Percentiles rank a stretch among this genome's conserved stretches.
These are phyloP conservation scores for Trichechus manatus DNA, from an alignment of 2,113 vertebrate species.

Conservation along the genomic window DNA sequence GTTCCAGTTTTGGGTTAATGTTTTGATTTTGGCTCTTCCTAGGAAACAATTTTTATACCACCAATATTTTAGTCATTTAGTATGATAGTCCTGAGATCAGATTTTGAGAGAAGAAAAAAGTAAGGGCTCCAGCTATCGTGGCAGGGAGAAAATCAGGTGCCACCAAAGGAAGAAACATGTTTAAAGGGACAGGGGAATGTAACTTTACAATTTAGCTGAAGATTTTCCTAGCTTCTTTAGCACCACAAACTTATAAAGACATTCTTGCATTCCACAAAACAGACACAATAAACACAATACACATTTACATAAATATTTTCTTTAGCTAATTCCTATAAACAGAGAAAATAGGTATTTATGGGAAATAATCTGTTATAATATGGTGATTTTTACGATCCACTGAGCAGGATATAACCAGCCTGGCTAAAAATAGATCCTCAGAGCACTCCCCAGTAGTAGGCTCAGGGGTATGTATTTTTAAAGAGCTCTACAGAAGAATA, in stretches of 20 bases:
- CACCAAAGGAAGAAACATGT: background rate
- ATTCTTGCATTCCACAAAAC: background rate
- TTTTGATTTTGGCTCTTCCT: too few relatives aligned
- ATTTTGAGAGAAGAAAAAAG: background rate
- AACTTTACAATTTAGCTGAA: background rate
- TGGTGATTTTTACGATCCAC: background rate
- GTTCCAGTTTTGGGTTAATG: too few relatives aligned
- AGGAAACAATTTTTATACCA: constrained; percentile 26
- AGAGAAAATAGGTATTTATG: background rate
- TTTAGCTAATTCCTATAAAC: background rate
- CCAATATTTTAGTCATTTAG: background rate
- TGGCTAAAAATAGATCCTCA: background rate
- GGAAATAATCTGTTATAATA: background rate
- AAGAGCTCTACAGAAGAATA: background rate
- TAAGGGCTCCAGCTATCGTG: background rate
- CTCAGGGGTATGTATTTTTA: background rate
- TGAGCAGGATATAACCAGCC: background rate
- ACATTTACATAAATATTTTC: background rate
- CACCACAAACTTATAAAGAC: background rate
- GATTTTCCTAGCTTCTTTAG: background rate
- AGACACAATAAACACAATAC: background rate
- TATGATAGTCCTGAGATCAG: background rate
- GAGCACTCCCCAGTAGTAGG: background rate
- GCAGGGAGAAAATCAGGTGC: background rate
- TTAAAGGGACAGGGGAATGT: background rate